These are phyloP conservation scores for Cheilosia pagana DNA, from an alignment of 2,888 invertebrate genomes.

Conservation along the genomic window DNA sequence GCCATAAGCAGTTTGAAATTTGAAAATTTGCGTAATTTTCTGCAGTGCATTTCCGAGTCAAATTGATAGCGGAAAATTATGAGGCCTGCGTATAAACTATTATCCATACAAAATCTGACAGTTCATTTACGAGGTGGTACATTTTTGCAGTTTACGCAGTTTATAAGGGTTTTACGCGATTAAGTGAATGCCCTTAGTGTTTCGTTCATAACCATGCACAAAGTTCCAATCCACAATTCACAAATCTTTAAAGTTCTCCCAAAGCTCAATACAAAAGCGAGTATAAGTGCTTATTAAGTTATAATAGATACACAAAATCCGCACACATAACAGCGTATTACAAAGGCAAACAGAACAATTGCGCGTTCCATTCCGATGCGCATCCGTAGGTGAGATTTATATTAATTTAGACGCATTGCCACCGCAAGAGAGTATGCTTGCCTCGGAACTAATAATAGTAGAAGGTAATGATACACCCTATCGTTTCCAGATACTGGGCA, in stretches of 20 bases:
- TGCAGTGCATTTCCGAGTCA: too few species aligned
- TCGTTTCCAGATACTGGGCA: conserved; percentile 10
- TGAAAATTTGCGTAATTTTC: too few species aligned
- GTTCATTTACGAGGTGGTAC: too few species aligned
- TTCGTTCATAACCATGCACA: too few species aligned
- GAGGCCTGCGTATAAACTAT: too few species aligned
- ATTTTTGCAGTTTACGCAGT: too few species aligned
- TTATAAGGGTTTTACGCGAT: too few species aligned
- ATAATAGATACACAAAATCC: neutral
- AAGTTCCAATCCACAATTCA: too few species aligned
- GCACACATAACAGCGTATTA: neutral
- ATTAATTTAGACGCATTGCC: conserved; percentile 61
- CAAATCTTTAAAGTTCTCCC: neutral
- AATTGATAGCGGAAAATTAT: too few species aligned
- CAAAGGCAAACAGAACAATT: conserved; percentile 21
- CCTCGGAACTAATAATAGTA: conserved; percentile 49
- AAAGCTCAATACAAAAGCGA: neutral
- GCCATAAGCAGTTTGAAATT: too few species aligned
- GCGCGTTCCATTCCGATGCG: conserved; percentile 67
- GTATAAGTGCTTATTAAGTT: conserved; percentile 8
- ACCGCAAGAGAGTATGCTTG: conserved; percentile 33
- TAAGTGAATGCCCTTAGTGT: too few species aligned
- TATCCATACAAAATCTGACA: too few species aligned
- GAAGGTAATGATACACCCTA: conserved; percentile 61
- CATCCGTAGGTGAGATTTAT: conserved; percentile 68